Base-by-base conservation (phyloP, 2,113 vertebrate genomes). In the Aspidoscelis tigris region DNA sequence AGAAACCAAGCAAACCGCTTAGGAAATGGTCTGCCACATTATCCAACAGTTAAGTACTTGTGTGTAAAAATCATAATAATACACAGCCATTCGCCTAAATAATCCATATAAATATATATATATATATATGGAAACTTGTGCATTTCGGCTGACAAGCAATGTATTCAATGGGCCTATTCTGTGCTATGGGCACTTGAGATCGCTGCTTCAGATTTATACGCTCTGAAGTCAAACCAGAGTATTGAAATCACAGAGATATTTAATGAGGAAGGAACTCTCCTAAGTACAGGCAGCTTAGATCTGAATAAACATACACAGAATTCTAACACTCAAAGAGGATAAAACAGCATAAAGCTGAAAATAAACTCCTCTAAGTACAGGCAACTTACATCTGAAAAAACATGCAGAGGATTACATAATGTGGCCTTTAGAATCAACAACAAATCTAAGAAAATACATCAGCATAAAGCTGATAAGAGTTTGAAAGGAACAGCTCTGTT, bases 1-100 rank as follows among this genome's bases (percentile, higher is more conserved):
- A 89, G 88, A 95, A 93, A 89, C 66, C 88, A 92, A 93, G 88
- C 84, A 91, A 90, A 91, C 87, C 81, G 75, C 89, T 91, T 92
- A 88, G 87, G 90, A 94, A 93, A 88, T 83, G 75, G 87, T 90
- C 86, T 92, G 89, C 83, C 87, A 11, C 8, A 86, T 74, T 76
- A 86, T 66, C 12, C 80, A 50, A 84, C 82, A 66, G 91, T 93
- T 85, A 75, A 77, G 86, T 61, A 81, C 83, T 86, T 64, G 68
- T 71, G 55, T 65, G 69, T 1, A 89, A 78, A 88, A 88, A 83
- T 33, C 78, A 83, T 84, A 74, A 61, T 88, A 76, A 88, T 0
- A 61, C 78, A n/a, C 85, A 66, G 76, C 1, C 16, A 74, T 47
- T 0, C 11, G 79, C 83, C 41, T 11, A 84, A 0, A 24, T 43